Conservation (phyloP, 2,888 invertebrate species). For the Agonopterix arenella region DNA sequence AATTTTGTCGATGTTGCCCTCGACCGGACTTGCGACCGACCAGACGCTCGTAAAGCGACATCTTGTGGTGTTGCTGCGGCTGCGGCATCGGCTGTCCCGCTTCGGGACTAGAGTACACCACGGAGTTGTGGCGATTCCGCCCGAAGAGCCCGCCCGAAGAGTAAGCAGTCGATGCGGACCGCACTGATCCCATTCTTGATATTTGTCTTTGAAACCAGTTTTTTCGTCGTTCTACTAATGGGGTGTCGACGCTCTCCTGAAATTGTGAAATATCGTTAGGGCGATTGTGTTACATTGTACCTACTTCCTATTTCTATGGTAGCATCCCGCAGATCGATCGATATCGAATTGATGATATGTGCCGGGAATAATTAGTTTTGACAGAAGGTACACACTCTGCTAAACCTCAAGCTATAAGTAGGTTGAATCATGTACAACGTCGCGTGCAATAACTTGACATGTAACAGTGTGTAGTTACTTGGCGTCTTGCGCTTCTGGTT, state of each 20-base stretch:
- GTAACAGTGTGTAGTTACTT: too few species aligned
- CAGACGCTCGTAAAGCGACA: constrained; percentile 89
- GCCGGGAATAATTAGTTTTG: too few species aligned
- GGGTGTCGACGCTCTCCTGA: constrained; percentile 93
- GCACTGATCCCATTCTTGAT: constrained; percentile 89
- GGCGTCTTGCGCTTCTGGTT: too few species aligned
- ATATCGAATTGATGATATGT: too few species aligned
- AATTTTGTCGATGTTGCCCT: constrained; percentile 79
- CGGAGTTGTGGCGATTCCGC: constrained; percentile 87
- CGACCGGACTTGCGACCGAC: constrained; percentile 89
- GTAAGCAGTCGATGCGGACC: constrained; percentile 91
- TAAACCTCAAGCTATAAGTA: too few species aligned
- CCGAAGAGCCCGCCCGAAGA: constrained; percentile 86
- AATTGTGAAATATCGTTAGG: constrained; percentile 18
- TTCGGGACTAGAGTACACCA: constrained; percentile 81
- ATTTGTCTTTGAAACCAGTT: constrained; percentile 93
- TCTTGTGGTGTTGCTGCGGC: constrained; percentile 78
- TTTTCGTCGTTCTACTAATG: constrained; percentile 89
- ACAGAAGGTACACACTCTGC: too few species aligned
- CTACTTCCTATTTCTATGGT: too few species aligned
- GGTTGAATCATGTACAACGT: too few species aligned
- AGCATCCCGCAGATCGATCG: too few species aligned
- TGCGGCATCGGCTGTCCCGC: constrained; percentile 63
- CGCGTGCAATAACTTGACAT: too few species aligned
- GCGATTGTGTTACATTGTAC: too few species aligned